Percentiles rank a stretch among this genome's conserved stretches.
Evolutionary conservation across 2,888 invertebrate species (phyloP).

Genomic region (Drymonia ruficornis): DNA sequence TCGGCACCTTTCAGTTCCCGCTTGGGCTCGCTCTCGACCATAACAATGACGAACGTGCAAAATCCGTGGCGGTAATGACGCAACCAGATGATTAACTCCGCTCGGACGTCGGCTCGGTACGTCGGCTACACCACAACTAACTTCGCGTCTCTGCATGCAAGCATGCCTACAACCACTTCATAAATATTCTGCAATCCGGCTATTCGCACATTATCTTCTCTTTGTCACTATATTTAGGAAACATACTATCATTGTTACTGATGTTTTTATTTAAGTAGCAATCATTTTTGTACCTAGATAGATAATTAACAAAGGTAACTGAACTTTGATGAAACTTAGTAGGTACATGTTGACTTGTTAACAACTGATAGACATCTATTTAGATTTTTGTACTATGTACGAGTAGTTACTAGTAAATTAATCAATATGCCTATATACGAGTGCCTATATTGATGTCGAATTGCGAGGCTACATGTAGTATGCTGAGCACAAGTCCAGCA

Average conservation of each 20-base stretch:
- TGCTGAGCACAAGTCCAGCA: no score
- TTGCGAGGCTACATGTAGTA: no score
- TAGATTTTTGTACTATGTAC: no score
- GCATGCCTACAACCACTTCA: slow-evolving; percentile 14
- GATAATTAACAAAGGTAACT: not conserved
- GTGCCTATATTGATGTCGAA: no score
- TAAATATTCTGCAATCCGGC: slow-evolving; percentile 28
- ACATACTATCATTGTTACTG: not conserved
- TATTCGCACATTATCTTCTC: slow-evolving; percentile 34
- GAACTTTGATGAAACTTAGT: no score
- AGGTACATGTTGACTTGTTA: no score
- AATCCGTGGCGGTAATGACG: slow-evolving; percentile 42
- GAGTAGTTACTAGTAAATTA: no score
- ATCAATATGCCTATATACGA: no score
- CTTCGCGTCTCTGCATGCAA: slow-evolving; percentile 31
- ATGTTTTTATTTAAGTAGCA: not conserved
- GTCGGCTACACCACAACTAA: slow-evolving; percentile 55
- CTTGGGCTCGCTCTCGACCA: slow-evolving; percentile 43
- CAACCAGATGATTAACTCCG: slow-evolving; percentile 29
- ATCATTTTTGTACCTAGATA: not conserved
- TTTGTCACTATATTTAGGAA: slow-evolving; percentile 12
- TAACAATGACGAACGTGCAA: slow-evolving; percentile 39
- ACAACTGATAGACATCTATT: no score
- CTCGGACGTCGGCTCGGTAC: slow-evolving; percentile 47
- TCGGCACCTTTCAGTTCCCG: slow-evolving; percentile 35